These are phyloP conservation scores for Onchidella celtica DNA, from an alignment of 2,888 invertebrate species.

Conservation along the genomic window DNA sequence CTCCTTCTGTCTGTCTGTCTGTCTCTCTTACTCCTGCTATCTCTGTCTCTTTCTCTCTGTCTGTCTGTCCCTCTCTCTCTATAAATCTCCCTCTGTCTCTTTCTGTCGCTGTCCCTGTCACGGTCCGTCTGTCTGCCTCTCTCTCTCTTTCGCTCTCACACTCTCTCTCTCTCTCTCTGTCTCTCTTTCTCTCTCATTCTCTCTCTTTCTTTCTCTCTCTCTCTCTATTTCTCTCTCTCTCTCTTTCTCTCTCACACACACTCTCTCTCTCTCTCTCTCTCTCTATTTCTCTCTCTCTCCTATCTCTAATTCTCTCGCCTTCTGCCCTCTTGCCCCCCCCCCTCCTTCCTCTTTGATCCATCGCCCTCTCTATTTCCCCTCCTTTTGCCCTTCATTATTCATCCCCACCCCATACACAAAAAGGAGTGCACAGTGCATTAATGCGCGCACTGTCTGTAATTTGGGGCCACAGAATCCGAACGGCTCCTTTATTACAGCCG, in stretches of 20 bases:
- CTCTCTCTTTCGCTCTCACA: neutral
- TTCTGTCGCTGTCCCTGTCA: neutral
- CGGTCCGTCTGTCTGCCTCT: neutral
- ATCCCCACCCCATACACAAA: neutral
- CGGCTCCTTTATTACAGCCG: too few relatives aligned
- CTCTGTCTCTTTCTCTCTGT: neutral
- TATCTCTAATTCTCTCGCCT: neutral
- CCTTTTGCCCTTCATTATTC: constrained; percentile 2
- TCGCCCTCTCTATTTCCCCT: constrained; percentile 4
- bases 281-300: constrained; percentile 12
- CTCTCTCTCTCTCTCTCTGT: neutral
- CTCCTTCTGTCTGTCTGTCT: neutral
- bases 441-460: neutral
- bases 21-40: neutral
- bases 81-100: neutral
- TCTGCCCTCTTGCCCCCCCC: neutral
- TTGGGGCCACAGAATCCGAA: too few relatives aligned
- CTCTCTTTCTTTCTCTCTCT: neutral
- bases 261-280: neutral
- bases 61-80: neutral
- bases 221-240: neutral
- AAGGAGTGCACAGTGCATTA: neutral
- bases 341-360: neutral
- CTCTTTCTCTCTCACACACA: neutral
- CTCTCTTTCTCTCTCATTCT: neutral